These are phyloP conservation scores for Ceyx melanurus DNA, from an alignment of 2,113 vertebrate species.

Conservation along the genomic window DNA sequence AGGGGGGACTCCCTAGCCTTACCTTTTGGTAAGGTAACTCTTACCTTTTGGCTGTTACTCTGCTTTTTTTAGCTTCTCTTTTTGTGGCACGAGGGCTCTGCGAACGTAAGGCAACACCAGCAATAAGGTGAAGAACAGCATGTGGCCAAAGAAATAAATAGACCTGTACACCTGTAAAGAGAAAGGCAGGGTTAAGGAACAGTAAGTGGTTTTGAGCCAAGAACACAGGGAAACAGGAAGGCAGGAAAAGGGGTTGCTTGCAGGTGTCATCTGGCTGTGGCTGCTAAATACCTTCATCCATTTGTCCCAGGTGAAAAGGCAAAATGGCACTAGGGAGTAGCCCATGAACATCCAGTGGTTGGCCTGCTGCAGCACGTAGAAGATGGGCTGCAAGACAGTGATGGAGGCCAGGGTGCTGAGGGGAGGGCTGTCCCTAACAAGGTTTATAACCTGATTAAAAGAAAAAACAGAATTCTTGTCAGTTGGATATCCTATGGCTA, in stretches of 20 bases:
- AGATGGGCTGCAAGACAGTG: constrained; percentile 77
- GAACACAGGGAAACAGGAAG: rapidly evolving
- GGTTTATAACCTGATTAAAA: constrained; percentile 72
- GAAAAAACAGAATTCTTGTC: neutral
- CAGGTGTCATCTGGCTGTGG: neutral
- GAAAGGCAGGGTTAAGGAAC: neutral
- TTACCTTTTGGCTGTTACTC: constrained; percentile 73
- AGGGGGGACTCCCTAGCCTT: neutral
- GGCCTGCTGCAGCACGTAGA: constrained; percentile 87
- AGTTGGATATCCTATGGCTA: neutral
- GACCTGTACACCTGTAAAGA: constrained; percentile 89
- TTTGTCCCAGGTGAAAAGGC: constrained; percentile 95
- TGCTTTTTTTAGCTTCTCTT: constrained; percentile 80
- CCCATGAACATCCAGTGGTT: constrained; percentile 97
- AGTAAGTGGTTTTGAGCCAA: neutral
- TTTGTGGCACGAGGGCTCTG: constrained; percentile 87
- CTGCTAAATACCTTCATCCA: constrained; percentile 87
- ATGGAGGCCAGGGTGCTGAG: constrained; percentile 79
- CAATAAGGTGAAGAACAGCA: constrained; percentile 83
- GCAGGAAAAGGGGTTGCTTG: neutral
- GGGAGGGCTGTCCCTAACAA: constrained; percentile 84
- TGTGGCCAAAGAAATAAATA: constrained; percentile 90
- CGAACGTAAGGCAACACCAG: constrained; percentile 85
- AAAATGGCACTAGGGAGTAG: constrained; percentile 91
- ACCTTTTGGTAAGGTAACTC: constrained; percentile 51